Conservation (phyloP, 2,888 invertebrate genomes). For the Cylindroiulus punctatus region DNA sequence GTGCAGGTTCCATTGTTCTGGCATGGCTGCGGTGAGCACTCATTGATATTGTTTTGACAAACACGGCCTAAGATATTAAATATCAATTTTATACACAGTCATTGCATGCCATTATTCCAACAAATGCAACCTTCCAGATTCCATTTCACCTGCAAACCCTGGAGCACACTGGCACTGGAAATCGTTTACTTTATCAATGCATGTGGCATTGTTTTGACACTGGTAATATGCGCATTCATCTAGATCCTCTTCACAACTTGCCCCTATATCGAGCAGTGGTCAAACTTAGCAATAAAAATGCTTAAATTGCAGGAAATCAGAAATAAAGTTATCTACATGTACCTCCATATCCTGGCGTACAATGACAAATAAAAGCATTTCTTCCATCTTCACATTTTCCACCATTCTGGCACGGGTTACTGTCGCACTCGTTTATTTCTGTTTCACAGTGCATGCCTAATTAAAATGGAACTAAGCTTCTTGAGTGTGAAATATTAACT, state of each 20-base stretch:
- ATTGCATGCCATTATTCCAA: no score
- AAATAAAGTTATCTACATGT: background rate
- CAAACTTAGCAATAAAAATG: background rate
- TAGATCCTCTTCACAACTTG: slow-evolving; percentile 67
- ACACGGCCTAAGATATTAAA: slow-evolving; percentile 66
- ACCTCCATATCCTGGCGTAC: slow-evolving; percentile 62
- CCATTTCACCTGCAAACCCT: slow-evolving; percentile 69
- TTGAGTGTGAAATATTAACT: background rate
- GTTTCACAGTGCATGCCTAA: slow-evolving; percentile 69
- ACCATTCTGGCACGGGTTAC: slow-evolving; percentile 70
- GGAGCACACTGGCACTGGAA: slow-evolving; percentile 71
- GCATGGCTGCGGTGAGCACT: slow-evolving; percentile 73
- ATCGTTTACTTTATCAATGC: slow-evolving; percentile 62
- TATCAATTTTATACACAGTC: no score
- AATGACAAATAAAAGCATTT: slow-evolving; percentile 62
- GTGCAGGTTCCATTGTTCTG: slow-evolving; percentile 67
- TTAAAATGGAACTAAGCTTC: background rate
- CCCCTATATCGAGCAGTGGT: slow-evolving; percentile 58
- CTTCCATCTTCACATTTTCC: slow-evolving; percentile 65
- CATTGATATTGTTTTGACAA: slow-evolving; percentile 69
- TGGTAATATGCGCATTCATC: slow-evolving; percentile 67
- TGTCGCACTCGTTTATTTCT: slow-evolving; percentile 71
- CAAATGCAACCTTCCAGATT: no score
- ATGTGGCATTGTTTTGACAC: slow-evolving; percentile 65
- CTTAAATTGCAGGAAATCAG: background rate